phyloP scores from a whole-genome alignment of 2,797 vertebrate genomes.

The Pristis pectinata region DNA sequence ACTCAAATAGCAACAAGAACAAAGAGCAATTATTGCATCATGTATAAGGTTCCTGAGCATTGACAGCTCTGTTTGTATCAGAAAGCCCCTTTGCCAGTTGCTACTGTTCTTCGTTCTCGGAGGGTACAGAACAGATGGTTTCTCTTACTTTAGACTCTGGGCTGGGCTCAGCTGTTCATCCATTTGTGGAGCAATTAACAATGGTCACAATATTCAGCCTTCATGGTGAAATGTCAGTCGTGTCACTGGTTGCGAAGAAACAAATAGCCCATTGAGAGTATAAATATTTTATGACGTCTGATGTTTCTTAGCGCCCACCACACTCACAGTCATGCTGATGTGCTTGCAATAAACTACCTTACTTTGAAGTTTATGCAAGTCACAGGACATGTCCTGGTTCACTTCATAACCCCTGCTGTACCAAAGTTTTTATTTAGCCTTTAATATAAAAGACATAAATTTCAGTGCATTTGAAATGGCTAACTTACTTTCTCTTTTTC shows the following conservation, averaged over 20 bases:
- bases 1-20: too few relatives aligned
- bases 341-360: too few relatives aligned
- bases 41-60: too few relatives aligned
- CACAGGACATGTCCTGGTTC: neutral
- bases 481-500: neutral
- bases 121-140: constrained; percentile 2
- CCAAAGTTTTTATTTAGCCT: neutral
- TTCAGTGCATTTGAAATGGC: neutral
- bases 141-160: neutral
- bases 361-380: neutral
- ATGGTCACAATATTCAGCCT: neutral
- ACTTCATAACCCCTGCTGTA: neutral
- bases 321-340: neutral
- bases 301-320: neutral
- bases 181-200: constrained; percentile 8
- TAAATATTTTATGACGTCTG: neutral
- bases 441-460: neutral
- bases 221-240: neutral
- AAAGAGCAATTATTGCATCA: too few relatives aligned
- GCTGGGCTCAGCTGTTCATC: constrained; percentile 5
- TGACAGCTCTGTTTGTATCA: too few relatives aligned
- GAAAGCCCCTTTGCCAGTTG: constrained; percentile 3
- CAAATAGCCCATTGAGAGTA: neutral
- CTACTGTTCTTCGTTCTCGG: neutral
- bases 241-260: neutral